Evolutionary conservation across 2,113 vertebrate species (phyloP).

Genomic region (Callopanchax toddi): DNA sequence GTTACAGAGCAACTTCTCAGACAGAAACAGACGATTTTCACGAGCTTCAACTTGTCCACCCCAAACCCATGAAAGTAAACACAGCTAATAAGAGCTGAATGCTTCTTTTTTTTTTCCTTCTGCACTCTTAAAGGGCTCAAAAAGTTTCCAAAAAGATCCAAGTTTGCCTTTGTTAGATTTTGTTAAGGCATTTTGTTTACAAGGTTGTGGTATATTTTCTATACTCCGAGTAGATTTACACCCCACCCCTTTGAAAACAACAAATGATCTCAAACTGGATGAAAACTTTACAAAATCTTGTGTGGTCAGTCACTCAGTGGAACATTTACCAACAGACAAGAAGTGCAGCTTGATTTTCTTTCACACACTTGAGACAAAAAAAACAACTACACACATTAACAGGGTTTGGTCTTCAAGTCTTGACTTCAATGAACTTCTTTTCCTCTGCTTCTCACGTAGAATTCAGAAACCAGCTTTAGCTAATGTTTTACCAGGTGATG

Average conservation of each 20-base stretch:
- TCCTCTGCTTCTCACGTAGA: constrained; percentile 12
- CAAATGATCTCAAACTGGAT: constrained; percentile 7
- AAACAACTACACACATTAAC: constrained; percentile 41
- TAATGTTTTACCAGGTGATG: constrained; percentile 40
- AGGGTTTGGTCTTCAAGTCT: constrained; percentile 72
- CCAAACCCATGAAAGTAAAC: constrained; percentile 36
- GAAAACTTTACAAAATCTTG: background rate
- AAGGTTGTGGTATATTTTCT: constrained; percentile 22
- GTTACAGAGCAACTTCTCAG: constrained; percentile 53
- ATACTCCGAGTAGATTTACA: constrained; percentile 14
- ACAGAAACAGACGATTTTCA: constrained; percentile 43
- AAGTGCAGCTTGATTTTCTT: constrained; percentile 23
- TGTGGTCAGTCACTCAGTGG: constrained; percentile 27
- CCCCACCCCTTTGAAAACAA: background rate
- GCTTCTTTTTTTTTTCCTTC: constrained; percentile 16
- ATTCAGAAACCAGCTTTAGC: constrained; percentile 45
- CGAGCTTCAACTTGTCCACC: constrained; percentile 53
- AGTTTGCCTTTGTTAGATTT: constrained; percentile 34
- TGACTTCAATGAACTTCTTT: constrained; percentile 36
- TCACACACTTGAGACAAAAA: constrained; percentile 22
- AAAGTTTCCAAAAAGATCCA: constrained; percentile 34
- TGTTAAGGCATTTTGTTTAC: constrained; percentile 50
- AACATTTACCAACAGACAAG: constrained; percentile 15
- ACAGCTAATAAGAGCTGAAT: constrained; percentile 41
- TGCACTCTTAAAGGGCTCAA: constrained; percentile 9